Conservation (phyloP, 2,888 invertebrate species). For the Pediacus dermestoides region DNA sequence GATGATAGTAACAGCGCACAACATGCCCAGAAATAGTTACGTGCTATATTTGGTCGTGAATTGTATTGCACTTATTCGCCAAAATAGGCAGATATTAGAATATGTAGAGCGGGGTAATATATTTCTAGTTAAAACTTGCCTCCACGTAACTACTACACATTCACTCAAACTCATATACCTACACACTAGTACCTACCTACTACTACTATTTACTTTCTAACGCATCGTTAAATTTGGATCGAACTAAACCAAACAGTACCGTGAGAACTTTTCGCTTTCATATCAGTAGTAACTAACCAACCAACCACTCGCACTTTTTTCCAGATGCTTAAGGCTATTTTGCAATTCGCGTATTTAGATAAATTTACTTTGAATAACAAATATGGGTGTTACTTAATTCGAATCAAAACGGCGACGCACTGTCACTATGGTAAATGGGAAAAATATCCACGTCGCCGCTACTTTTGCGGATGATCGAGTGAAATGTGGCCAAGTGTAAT, state of each 20-base stretch:
- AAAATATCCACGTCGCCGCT: too few species aligned
- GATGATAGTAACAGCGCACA: too few species aligned
- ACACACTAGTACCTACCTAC: too few species aligned
- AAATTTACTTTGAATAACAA: conserved; percentile 18
- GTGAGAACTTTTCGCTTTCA: conserved; percentile 25
- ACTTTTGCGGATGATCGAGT: too few species aligned
- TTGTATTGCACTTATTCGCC: not conserved
- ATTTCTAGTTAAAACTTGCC: too few species aligned
- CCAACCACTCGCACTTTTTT: too few species aligned
- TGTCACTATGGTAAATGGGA: too few species aligned
- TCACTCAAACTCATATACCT: too few species aligned
- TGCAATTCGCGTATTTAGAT: conserved; percentile 24
- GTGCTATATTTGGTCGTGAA: not conserved
- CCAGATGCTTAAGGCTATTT: conserved; percentile 21
- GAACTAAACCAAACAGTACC: conserved; percentile 28
- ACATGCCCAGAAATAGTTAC: conserved; percentile 1
- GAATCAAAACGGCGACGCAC: conserved; percentile 9
- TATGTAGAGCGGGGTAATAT: too few species aligned
- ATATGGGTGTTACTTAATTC: conserved; percentile 15
- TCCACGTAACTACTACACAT: too few species aligned
- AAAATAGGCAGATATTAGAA: conserved; percentile 4
- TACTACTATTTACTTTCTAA: conserved; percentile 36
- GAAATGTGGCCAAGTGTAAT: too few species aligned
- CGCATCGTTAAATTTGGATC: conserved; percentile 32
- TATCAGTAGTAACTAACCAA: too few species aligned